A percentile compares a stretch with the other conserved stretches of the same genome.
Conservation (phyloP, 2,888 invertebrate species). For the Meteorus cinctellus region DNA sequence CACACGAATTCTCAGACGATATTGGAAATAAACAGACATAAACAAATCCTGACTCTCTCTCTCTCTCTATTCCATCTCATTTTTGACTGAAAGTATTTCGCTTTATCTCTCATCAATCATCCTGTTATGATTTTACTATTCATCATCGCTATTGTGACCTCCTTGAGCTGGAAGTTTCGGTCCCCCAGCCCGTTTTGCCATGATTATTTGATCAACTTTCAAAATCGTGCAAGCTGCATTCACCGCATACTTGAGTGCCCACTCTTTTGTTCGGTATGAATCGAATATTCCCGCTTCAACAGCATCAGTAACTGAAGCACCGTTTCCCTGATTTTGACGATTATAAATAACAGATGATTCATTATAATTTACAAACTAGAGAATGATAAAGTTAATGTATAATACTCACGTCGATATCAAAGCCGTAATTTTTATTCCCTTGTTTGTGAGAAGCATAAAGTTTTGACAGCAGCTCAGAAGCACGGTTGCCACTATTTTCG, state of each 20-base stretch:
- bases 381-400: background rate
- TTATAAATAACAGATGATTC: constrained; percentile 6
- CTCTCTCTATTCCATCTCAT: too few species aligned
- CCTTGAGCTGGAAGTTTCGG: constrained; percentile 83
- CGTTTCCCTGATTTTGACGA: constrained; percentile 75
- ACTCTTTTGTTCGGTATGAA: constrained; percentile 88
- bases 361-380: background rate
- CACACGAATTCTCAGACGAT: background rate
- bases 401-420: constrained; percentile 85
- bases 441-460: constrained; percentile 95
- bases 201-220: constrained; percentile 97
- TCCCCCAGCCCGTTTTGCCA: constrained; percentile 98
- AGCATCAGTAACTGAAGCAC: constrained; percentile 83
- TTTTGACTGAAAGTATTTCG: background rate
- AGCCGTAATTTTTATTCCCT: constrained; percentile 87
- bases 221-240: constrained; percentile 94
- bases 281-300: constrained; percentile 87
- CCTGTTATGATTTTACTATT: constrained; percentile 66
- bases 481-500: constrained; percentile 94
- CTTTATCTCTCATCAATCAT: background rate
- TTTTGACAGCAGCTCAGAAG: constrained; percentile 89
- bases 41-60: too few species aligned
- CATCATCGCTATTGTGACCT: constrained; percentile 82
- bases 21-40: too few species aligned
- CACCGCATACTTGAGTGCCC: constrained; percentile 97